Evolutionary conservation across 2,888 invertebrate genomes (phyloP).

Genomic region (Pyrrhosoma nymphula): DNA sequence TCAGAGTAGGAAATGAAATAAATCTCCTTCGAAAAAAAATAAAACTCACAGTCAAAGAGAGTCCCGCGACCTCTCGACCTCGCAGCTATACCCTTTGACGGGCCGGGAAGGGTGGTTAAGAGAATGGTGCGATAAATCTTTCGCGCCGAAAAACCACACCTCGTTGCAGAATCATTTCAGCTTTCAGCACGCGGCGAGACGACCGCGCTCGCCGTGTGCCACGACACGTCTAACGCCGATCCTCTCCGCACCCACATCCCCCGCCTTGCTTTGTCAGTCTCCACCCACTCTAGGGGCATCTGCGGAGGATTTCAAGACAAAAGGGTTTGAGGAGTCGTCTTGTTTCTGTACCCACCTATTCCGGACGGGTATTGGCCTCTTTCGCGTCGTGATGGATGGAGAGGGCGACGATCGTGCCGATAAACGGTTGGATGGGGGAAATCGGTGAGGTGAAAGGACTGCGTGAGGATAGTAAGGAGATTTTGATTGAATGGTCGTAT

Average conservation of each 20-base stretch:
- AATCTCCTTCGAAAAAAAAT: not conserved
- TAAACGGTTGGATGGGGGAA: not conserved
- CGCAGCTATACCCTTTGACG: not conserved
- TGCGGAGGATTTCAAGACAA: too few relatives aligned
- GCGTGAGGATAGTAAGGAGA: not conserved
- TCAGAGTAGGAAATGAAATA: not conserved
- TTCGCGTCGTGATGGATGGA: not conserved
- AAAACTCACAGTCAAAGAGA: not conserved
- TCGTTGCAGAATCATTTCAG: not conserved
- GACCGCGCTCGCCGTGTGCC: not conserved
- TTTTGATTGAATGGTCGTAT: not conserved
- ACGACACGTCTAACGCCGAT: slow-evolving; percentile 8
- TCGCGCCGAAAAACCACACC: slow-evolving; percentile 29
- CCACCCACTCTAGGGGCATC: not conserved
- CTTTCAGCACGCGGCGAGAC: not conserved
- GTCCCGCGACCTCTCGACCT: not conserved
- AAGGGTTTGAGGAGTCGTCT: not conserved
- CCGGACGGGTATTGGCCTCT: not conserved
- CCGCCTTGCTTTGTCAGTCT: not conserved
- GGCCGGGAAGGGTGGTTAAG: not conserved
- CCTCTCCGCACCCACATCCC: not conserved
- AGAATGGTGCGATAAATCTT: not conserved
- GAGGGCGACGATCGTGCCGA: not conserved
- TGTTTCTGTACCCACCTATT: not conserved
- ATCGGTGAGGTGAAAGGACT: too few relatives aligned